Evolutionary conservation across 2,888 invertebrate species (phyloP), one percentile per base, ranked within the genome.

Genomic region (Reticulitermes lucifugus): DNA sequence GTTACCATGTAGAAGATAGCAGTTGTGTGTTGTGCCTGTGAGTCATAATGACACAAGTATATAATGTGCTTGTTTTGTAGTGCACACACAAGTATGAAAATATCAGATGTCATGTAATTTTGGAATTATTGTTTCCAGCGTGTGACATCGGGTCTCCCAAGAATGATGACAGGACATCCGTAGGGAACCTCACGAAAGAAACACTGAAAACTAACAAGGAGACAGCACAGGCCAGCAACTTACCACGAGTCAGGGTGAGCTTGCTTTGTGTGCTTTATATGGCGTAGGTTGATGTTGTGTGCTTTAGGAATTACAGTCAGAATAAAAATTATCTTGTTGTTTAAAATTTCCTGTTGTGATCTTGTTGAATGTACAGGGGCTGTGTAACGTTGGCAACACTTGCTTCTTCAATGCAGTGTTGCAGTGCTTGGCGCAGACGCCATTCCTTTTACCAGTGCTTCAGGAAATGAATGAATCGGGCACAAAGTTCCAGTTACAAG

Each of bases 331-430:
- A n/a, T 65, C 10, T 0, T n/a, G 6, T n/a, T 60, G 9, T 25
- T n/a, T n/a, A 25, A 65, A 25, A 25, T 7, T 60, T 60, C 6
- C 1, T 21, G 9, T 25, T 25, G 6, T 25, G 25, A 25, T 14
- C 14, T 55, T 55, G 55, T 55, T 55, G 55, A 55, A 55, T 81
- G 41, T 81, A 18, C 92, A 97, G 91, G 99, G 99, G 0, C 92
- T 99, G 73, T 93, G 93, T 83, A 99, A 99, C 92, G 92, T 98
- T 89, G 98, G 99, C 81, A 99, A 99, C 90, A 99, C 99, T 0
- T 99, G 99, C 90, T 99, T 98, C 91, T 98, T 99, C 90, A 99
- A 99, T 92, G 97, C 98, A 46, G 98, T 98, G 14, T 94, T 99
- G 92, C 99, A 99, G 92, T 97, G 97, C 90, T 92, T 98, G 88